These are phyloP conservation scores for Loripinus fragilis DNA, from an alignment of 2,888 invertebrate species.

Conservation along the genomic window DNA sequence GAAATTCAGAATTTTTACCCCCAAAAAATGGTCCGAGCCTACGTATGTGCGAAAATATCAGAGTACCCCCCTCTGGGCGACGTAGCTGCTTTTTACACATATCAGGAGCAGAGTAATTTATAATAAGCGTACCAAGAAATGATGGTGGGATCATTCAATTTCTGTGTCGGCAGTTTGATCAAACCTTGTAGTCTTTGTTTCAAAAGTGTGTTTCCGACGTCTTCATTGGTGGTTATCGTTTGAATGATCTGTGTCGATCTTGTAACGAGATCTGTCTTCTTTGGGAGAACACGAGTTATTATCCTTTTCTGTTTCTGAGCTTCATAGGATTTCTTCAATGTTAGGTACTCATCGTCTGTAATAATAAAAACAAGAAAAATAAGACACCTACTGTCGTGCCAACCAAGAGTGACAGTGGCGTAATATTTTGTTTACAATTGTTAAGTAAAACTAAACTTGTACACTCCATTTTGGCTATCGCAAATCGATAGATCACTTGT, in stretches of 20 bases:
- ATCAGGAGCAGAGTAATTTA: background rate
- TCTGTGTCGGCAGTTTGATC: background rate
- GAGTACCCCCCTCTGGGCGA: too few species aligned
- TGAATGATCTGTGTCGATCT: background rate
- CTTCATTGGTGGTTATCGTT: background rate
- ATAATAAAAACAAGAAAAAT: background rate
- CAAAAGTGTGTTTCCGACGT: background rate
- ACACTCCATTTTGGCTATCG: too few species aligned
- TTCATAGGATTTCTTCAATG: background rate
- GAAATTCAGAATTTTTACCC: too few species aligned
- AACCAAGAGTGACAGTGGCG: too few species aligned
- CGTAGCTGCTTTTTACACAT: too few species aligned
- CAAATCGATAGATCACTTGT: too few species aligned
- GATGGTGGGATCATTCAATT: background rate
- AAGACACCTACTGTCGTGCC: too few species aligned
- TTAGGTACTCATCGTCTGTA: background rate
- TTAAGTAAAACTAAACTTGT: too few species aligned
- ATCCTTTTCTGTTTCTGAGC: background rate
- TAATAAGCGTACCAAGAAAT: background rate
- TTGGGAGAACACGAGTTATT: background rate
- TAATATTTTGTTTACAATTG: too few species aligned
- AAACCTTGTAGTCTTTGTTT: background rate
- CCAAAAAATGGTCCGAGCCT: too few species aligned
- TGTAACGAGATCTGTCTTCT: background rate
- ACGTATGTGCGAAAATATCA: too few species aligned